Evolutionary conservation across 2,113 vertebrate species (phyloP).

Genomic region (Grantiella picta): DNA sequence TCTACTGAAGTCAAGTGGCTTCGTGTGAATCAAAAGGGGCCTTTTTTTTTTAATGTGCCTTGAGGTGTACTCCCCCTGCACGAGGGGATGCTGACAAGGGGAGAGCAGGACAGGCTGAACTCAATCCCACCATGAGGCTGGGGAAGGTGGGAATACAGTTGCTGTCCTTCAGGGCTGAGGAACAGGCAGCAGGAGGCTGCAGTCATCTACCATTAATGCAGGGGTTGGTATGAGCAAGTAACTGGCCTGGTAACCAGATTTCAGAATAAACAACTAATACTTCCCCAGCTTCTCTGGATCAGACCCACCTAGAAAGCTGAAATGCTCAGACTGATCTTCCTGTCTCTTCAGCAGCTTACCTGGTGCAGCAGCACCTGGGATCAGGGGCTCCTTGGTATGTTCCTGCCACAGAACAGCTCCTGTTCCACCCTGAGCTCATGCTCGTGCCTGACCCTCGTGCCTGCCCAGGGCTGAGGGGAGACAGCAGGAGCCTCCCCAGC

Average conservation of each 20-base stretch:
- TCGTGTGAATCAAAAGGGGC: not conserved
- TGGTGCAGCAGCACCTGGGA: not conserved
- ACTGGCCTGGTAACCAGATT: not conserved
- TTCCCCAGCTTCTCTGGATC: not conserved
- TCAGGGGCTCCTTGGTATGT: not conserved
- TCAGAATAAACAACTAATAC: not conserved
- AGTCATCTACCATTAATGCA: not conserved
- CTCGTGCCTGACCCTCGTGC: rapidly evolving
- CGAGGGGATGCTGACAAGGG: not conserved
- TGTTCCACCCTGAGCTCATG: not conserved
- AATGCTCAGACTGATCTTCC: not conserved
- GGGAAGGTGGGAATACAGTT: no score
- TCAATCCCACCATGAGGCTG: not conserved
- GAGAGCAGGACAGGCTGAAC: not conserved
- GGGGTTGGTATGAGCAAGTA: not conserved
- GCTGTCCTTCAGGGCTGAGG: not conserved
- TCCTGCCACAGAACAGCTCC: not conserved
- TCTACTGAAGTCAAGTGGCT: not conserved
- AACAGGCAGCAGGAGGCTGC: not conserved
- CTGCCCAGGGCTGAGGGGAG: not conserved
- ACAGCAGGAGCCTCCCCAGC: not conserved
- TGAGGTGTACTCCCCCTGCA: not conserved
- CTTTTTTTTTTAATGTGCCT: not conserved
- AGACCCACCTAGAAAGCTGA: not conserved
- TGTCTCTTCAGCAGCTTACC: not conserved